These are phyloP conservation scores for Pocillopora meandrina DNA, from an alignment of 92 coral and sea anemone species.

Conservation along the genomic window DNA sequence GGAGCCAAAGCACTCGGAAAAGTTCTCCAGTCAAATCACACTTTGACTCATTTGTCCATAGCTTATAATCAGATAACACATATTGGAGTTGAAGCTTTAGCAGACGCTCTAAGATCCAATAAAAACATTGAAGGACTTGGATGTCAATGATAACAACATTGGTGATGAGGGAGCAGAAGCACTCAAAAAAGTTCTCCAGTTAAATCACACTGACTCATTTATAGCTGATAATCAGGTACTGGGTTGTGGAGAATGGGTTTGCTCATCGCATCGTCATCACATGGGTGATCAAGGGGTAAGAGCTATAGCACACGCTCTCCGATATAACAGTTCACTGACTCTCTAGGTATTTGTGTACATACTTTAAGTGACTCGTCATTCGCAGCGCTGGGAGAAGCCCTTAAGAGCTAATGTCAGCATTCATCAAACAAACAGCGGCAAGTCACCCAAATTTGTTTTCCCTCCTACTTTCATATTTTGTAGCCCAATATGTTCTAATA, in stretches of 20 bases:
- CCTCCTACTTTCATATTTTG: no score
- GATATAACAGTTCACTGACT: not conserved
- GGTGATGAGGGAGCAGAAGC: not conserved
- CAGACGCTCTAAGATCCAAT: not conserved
- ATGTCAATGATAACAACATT: not conserved
- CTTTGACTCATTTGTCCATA: constrained; percentile 2
- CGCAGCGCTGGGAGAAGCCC: not conserved
- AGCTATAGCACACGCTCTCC: constrained; percentile 16
- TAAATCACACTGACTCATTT: constrained; percentile 1
- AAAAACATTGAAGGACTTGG: not conserved
- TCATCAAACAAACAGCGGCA: no score
- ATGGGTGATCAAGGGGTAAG: not conserved
- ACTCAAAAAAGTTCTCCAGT: not conserved
- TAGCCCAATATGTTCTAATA: no score
- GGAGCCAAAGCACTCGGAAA: not conserved
- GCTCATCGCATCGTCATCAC: no score
- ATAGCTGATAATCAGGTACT: not conserved
- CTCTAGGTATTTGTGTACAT: not conserved
- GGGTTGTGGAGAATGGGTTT: no score
- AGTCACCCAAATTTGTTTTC: no score
- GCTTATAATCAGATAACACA: no score
- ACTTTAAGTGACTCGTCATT: not conserved
- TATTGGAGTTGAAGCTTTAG: no score
- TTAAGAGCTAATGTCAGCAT: no score
- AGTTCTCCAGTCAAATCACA: constrained; percentile 1